Base-by-base conservation (phyloP, 2,797 vertebrate genomes). In the Crax fasciolata region DNA sequence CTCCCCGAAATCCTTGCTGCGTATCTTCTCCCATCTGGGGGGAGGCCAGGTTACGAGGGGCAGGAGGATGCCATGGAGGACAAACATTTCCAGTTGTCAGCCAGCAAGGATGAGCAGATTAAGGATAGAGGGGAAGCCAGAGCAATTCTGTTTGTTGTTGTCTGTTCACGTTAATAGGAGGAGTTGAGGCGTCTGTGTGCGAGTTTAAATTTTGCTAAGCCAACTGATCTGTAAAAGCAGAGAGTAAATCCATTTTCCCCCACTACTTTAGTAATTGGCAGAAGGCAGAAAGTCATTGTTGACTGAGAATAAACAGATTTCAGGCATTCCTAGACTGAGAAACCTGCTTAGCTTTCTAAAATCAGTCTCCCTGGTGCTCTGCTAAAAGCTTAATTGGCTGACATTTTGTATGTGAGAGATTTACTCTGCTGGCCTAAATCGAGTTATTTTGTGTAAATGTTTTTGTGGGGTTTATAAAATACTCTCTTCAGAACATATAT, bases 241-340 rank as follows among this genome's bases (percentile, higher is more conserved):
- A 81, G 87, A 92, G 62, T 84, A 92, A 96, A 96, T 96, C 93
- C 65, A 25, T 83, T 95, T 96, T 61, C n/a, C 68, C 43, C 70
- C 62, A 17, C 71, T 76, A 85, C 73, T 89, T 90, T 63, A 77
- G 86, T 95, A 96, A 91, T 68, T 95, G 96, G 91, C 89, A 96
- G 89, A 96, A 96, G 89, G 96, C 92, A 89, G 95, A 95, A 96
- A 94, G 91, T 93, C 74, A 68, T 92, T 96, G 96, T 93, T 96
- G 92, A 96, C 84, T 79, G 94, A 97, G 91, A 96, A 96, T 97
- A 92, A 96, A 95, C 91, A 93, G 94, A 96, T 95, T 97, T 97
- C 90, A 96, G 71, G 91, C 92, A 84, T 90, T 96, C 94, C 89
- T 90, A 93, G 92, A 84, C 89, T 85, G 93, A 94, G 96, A 97